Conservation (phyloP, 2,113 vertebrate species). For the Leuciscus idus region DNA sequence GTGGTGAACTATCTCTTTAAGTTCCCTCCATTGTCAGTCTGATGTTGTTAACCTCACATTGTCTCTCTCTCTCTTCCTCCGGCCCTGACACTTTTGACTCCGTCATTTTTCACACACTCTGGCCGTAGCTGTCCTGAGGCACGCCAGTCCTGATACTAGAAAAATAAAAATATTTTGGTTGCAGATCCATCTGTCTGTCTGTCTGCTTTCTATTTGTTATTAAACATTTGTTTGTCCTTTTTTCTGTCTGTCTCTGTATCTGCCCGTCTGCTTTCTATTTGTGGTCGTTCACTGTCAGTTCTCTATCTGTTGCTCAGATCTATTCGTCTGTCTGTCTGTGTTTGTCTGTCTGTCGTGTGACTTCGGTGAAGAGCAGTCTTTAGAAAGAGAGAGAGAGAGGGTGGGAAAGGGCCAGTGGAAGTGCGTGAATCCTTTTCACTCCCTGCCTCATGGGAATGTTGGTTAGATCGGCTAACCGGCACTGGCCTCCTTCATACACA, state of each 20-base stretch:
- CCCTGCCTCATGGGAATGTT: constrained; percentile 39
- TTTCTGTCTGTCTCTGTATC: background rate
- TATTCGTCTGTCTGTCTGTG: background rate
- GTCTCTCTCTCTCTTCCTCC: background rate
- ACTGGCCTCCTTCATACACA: constrained; percentile 34
- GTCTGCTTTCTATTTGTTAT: background rate
- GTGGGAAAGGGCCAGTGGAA: constrained; percentile 36
- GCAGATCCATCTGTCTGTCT: background rate
- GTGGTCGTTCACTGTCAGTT: too few relatives aligned
- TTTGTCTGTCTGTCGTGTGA: background rate
- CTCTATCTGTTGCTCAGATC: too few relatives aligned
- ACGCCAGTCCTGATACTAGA: background rate
- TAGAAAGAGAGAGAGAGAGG: background rate
- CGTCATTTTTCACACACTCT: constrained; percentile 9
- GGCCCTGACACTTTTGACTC: background rate
- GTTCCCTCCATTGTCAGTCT: background rate
- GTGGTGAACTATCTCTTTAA: background rate
- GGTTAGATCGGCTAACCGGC: constrained; percentile 36
- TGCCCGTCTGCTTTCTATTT: background rate
- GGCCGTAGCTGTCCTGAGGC: background rate
- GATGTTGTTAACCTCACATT: background rate
- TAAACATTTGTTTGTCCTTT: background rate
- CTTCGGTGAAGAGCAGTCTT: background rate
- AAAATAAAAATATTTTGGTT: background rate
- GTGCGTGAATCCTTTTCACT: constrained; percentile 49